These are phyloP conservation scores for Pholis gunnellus DNA, from an alignment of 2,113 vertebrate species.

Conservation along the genomic window DNA sequence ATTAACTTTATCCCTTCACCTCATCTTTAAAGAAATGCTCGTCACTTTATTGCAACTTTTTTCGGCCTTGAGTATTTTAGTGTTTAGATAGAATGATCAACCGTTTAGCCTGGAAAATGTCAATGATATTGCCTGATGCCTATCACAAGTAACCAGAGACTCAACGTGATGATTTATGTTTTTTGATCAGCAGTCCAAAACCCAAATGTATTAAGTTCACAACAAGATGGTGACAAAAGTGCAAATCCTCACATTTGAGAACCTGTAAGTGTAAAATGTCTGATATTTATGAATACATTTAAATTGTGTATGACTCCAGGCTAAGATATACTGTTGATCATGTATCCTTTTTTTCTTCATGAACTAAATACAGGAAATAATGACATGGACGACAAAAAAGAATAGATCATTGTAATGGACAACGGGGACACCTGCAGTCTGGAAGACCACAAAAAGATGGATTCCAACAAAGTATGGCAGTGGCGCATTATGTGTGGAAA, in stretches of 20 bases:
- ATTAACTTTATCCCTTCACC: no score
- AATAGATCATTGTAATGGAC: constrained; percentile 6
- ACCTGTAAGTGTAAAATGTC: not conserved
- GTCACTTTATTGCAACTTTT: no score
- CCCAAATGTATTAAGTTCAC: not conserved
- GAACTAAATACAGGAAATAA: constrained; percentile 25
- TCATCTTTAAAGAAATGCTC: no score
- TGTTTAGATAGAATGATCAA: not conserved
- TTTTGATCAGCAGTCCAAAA: no score
- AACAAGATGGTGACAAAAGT: no score
- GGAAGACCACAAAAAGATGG: constrained; percentile 19
- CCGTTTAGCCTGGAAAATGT: not conserved
- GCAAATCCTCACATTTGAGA: not conserved
- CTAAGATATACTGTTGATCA: not conserved
- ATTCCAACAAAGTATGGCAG: constrained; percentile 44
- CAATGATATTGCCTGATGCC: not conserved
- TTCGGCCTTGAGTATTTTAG: not conserved
- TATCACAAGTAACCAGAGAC: not conserved
- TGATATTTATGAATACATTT: not conserved
- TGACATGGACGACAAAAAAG: not conserved
- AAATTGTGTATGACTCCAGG: not conserved
- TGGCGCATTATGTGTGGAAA: constrained; percentile 34
- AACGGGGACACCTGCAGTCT: not conserved
- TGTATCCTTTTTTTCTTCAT: not conserved
- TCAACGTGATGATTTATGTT: no score